Percentiles rank a stretch among this genome's conserved stretches.
phyloP scores from a whole-genome alignment of 2,797 vertebrate species.

The Myotis findleyi region DNA sequence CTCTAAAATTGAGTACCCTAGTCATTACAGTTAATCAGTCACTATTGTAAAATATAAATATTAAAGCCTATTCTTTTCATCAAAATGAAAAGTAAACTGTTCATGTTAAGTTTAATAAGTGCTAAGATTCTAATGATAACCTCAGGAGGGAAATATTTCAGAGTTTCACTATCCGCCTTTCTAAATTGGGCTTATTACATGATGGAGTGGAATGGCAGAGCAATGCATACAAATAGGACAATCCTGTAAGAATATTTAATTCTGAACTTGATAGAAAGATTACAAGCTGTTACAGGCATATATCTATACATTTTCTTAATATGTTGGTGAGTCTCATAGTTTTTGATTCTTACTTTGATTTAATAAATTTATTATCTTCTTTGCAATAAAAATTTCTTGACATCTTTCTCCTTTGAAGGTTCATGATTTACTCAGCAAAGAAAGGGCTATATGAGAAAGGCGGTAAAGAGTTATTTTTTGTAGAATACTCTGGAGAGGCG shows the following conservation, averaged over 20 bases:
- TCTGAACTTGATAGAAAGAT: neutral
- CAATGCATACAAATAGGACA: neutral
- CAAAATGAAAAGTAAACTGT: neutral
- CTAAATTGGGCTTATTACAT: neutral
- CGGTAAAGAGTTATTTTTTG: neutral
- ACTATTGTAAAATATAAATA: conserved; percentile 40
- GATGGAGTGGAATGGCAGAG: neutral
- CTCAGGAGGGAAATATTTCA: neutral
- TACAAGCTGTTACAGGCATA: neutral
- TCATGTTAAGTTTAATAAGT: neutral
- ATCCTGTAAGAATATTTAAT: neutral
- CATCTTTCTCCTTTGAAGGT: neutral
- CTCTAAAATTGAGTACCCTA: conserved; percentile 14
- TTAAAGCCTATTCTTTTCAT: conserved; percentile 21
- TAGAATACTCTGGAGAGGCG: neutral
- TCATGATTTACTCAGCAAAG: conserved; percentile 39
- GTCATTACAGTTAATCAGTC: neutral
- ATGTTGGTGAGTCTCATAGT: neutral
- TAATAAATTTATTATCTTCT: neutral
- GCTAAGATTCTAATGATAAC: neutral
- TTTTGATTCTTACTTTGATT: neutral
- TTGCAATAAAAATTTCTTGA: neutral
- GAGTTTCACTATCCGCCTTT: neutral
- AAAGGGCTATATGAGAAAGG: neutral
- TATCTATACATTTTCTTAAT: neutral